Evolutionary conservation across 92 coral and sea anemone genomes (phyloP).

Genomic region (Nematostella vectensis): DNA sequence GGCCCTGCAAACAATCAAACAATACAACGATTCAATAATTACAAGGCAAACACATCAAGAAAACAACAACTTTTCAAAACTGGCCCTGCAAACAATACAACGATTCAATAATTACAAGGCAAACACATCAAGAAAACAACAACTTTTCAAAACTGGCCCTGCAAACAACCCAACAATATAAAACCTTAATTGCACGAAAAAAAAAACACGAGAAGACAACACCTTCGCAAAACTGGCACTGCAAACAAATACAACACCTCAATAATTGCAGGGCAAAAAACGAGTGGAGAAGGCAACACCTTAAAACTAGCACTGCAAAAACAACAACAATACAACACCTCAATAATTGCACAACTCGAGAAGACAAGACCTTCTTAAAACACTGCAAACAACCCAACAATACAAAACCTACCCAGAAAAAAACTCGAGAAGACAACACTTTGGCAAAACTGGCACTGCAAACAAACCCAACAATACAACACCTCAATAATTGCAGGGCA

Average conservation of each 20-base stretch:
- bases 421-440: constrained; percentile 34
- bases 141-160: constrained; percentile 47
- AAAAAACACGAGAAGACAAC: too few relatives aligned
- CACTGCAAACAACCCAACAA: constrained; percentile 17
- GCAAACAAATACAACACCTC: not conserved
- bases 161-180: constrained; percentile 1
- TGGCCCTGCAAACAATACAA: constrained; percentile 23
- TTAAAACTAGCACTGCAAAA: constrained; percentile 48
- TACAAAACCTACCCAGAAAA: too few relatives aligned
- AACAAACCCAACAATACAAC: not conserved
- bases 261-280: too few relatives aligned
- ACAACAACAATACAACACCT: constrained; percentile 3
- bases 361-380: constrained; percentile 41
- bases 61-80: constrained; percentile 40
- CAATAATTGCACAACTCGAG: too few relatives aligned
- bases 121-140: too few relatives aligned
- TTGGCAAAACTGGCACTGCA: constrained; percentile 48
- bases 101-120: too few relatives aligned
- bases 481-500: too few relatives aligned
- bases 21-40: not conserved
- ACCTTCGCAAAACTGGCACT: constrained; percentile 46
- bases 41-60: too few relatives aligned
- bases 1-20: constrained; percentile 30
- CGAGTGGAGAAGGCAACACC: constrained; percentile 30
- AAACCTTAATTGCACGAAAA: not conserved